Evolutionary conservation across 2,888 invertebrate genomes (phyloP).

Genomic region (Troides helena): DNA sequence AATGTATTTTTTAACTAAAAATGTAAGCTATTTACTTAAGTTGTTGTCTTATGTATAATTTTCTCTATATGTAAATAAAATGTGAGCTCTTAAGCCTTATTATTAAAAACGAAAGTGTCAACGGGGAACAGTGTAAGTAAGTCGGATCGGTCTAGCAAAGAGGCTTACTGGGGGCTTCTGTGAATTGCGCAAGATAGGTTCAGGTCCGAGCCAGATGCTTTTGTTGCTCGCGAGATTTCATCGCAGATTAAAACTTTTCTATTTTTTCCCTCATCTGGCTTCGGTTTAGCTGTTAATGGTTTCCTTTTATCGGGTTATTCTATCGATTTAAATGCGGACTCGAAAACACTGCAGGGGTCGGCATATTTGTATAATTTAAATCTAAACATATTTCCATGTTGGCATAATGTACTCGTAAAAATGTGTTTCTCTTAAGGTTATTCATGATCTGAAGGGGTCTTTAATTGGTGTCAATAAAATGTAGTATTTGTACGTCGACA

Average conservation of each 20-base stretch:
- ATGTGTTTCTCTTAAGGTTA: too few species aligned
- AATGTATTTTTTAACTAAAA: too few species aligned
- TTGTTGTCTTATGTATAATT: background rate
- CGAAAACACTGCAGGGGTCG: slow-evolving; percentile 12
- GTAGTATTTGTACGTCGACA: too few species aligned
- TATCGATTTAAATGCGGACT: slow-evolving; percentile 31
- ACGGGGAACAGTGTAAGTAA: slow-evolving; percentile 36
- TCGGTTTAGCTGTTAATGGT: slow-evolving; percentile 39
- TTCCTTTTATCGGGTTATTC: slow-evolving; percentile 38
- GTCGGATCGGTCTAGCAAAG: slow-evolving; percentile 35
- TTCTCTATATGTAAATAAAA: too few species aligned
- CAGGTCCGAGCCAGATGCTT: slow-evolving; percentile 47
- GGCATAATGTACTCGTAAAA: too few species aligned
- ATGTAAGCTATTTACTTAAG: background rate
- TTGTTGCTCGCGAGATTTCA: slow-evolving; percentile 57
- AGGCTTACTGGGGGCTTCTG: slow-evolving; percentile 39
- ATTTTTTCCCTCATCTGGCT: slow-evolving; percentile 37
- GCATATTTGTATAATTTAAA: slow-evolving; percentile 13
- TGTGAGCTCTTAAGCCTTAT: background rate
- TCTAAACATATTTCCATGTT: background rate
- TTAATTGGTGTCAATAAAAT: too few species aligned
- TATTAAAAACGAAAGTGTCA: slow-evolving; percentile 29
- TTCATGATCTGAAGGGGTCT: too few species aligned
- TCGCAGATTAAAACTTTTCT: slow-evolving; percentile 48
- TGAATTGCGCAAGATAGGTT: slow-evolving; percentile 36